Conservation (phyloP, 2,113 vertebrate species). For the Dicaeum eximium region DNA sequence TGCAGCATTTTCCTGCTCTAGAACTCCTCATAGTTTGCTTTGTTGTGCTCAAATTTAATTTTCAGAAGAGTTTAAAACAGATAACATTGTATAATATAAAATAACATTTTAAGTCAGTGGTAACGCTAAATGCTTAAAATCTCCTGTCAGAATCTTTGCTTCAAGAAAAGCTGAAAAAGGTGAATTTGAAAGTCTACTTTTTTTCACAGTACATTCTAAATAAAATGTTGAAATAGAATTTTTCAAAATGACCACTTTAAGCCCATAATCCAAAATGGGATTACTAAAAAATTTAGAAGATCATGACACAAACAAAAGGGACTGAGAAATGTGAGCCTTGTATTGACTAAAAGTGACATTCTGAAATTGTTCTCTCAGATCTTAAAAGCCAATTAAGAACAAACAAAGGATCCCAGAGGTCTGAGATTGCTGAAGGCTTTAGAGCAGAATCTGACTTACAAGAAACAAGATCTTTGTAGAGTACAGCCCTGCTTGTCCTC, state of each 20-base stretch:
- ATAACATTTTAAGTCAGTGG: background rate
- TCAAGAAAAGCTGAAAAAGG: background rate
- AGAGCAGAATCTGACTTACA: constrained; percentile 22
- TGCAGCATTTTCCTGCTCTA: background rate
- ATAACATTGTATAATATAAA: background rate
- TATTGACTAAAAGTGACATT: constrained; percentile 24
- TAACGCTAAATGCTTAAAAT: background rate
- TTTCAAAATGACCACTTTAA: background rate
- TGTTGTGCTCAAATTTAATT: background rate
- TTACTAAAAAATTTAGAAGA: background rate
- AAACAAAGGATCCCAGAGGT: constrained; percentile 59
- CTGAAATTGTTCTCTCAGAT: constrained; percentile 42
- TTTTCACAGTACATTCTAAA: background rate
- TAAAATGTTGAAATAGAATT: background rate
- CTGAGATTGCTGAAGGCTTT: constrained; percentile 39
- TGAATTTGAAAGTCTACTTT: background rate
- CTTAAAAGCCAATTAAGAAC: constrained; percentile 62
- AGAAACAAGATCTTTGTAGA: constrained; percentile 36
- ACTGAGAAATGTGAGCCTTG: background rate
- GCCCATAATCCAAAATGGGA: background rate
- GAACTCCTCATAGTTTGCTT: background rate
- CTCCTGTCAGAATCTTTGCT: background rate
- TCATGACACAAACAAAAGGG: background rate
- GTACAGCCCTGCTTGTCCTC: background rate
- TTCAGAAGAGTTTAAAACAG: background rate